Base-by-base conservation (phyloP, 2,888 invertebrate species). In the Epicampocera succincta region DNA sequence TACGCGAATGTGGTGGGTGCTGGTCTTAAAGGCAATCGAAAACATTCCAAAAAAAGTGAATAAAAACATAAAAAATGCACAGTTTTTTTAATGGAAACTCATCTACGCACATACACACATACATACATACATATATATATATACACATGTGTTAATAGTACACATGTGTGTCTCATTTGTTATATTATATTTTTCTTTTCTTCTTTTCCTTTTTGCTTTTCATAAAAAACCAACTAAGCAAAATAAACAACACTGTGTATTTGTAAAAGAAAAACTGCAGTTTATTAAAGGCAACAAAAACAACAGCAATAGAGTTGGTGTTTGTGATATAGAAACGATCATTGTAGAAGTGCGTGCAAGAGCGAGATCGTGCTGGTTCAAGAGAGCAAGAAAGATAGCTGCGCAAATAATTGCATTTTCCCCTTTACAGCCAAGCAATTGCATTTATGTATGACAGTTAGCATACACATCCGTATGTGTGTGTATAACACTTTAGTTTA, bases 1-100 rank as follows among this genome's bases (percentile, higher is more conserved):
- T 71, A 71, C 48, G 78, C 78, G 78, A 78, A 82, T 78, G 78
- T 78, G 78, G 78, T 78, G 78, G 82, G 78, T 82, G 78, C 74
- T 71, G 69, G 66, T 60, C 66, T 78, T 71, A 42, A 58, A 78
- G 66, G 82, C 82, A 74, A 82, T 68, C 69, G 63, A 69, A 50
- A 25, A 25, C 33, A 15, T 21, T 13, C n/a, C n/a, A 3, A 3
- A 13, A 56, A 17, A 58, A 56, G 60, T 11, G 29, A 54, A 11
- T 21, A 56, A 6, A 52, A n/a, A n/a, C n/a, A n/a, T n/a, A n/a
- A 76, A 66, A 68, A 76, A 76, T 76, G 68, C 69, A 76, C 19
- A 52, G 44, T 21, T 65, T 58, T 65, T 33, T 17, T 44, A 5
- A 15, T 21, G 29, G n/a, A 38, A 13, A 25, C 17, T n/a, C 42